Evolutionary conservation across 2,888 invertebrate genomes (phyloP).

Genomic region (Ellobium chinense): DNA sequence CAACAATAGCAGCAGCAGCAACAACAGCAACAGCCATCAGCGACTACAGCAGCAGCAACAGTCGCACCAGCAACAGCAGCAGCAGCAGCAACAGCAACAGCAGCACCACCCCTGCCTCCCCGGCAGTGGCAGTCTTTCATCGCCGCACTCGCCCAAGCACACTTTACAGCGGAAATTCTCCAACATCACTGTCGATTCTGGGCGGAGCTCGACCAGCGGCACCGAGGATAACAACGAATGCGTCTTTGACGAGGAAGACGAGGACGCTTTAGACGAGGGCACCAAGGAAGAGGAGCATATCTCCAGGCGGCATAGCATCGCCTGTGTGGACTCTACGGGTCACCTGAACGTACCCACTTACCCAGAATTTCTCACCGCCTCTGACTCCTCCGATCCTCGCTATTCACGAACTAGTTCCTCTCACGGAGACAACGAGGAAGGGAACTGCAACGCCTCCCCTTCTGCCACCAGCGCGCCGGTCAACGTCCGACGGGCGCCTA

Average conservation of each 20-base stretch:
- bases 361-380: constrained; percentile 9
- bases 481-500: constrained; percentile 59
- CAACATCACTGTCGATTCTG: constrained; percentile 56
- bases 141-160: constrained; percentile 49
- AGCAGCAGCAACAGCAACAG: constrained; percentile 7
- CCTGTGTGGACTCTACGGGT: constrained; percentile 65
- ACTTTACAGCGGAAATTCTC: constrained; percentile 62
- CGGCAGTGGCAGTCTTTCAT: not conserved
- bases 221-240: constrained; percentile 45
- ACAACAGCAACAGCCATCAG: too few relatives aligned
- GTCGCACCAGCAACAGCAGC: not conserved
- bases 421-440: not conserved
- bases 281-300: constrained; percentile 53
- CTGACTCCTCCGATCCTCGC: not conserved
- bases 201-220: constrained; percentile 67
- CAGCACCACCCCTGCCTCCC: not conserved
- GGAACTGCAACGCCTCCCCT: not conserved
- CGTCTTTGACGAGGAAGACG: constrained; percentile 22
- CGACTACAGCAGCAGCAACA: constrained; percentile 4
- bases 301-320: constrained; percentile 61
- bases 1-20: constrained; percentile 7
- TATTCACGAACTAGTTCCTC: constrained; percentile 2
- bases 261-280: not conserved
- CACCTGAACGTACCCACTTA: constrained; percentile 64
- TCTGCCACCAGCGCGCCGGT: constrained; percentile 34